These are phyloP conservation scores for Thalassophryne amazonica DNA, from an alignment of 2,797 vertebrate species.

Conservation along the genomic window DNA sequence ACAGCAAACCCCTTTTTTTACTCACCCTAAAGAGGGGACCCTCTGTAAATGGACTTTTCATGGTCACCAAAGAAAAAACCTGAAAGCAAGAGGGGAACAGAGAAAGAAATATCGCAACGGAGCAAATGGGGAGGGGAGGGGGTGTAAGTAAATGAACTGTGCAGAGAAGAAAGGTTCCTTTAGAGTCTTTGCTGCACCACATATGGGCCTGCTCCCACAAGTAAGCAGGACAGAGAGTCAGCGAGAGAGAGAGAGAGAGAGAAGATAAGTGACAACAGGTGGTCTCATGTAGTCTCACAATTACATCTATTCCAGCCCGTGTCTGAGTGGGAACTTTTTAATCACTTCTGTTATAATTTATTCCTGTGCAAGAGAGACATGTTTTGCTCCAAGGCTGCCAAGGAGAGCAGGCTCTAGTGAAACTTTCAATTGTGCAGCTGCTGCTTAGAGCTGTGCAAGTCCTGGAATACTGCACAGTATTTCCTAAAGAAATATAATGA, in stretches of 20 bases:
- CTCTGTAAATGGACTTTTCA: conserved; percentile 32
- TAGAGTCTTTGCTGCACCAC: conserved; percentile 59
- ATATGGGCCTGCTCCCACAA: conserved; percentile 75
- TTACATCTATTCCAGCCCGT: conserved; percentile 51
- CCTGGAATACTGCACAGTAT: conserved; percentile 26
- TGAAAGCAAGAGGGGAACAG: conserved; percentile 35
- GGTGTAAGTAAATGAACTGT: conserved; percentile 67
- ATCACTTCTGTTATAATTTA: conserved; percentile 59
- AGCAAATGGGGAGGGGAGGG: conserved; percentile 49
- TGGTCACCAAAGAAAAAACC: conserved; percentile 57
- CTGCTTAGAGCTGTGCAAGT: conserved; percentile 26
- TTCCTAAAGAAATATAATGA: conserved; percentile 31
- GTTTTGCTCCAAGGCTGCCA: conserved; percentile 41
- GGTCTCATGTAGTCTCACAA: conserved; percentile 55
- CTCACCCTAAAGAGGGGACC: conserved; percentile 9
- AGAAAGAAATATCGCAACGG: conserved; percentile 42
- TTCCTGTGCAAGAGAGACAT: conserved; percentile 41
- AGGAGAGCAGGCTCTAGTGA: conserved; percentile 23
- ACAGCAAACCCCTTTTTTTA: conserved; percentile 55
- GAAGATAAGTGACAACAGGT: conserved; percentile 58
- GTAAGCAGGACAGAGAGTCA: conserved; percentile 17
- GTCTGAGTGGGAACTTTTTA: conserved; percentile 56
- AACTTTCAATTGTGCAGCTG: conserved; percentile 27
- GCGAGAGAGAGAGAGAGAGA: conserved; percentile 31
- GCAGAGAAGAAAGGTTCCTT: conserved; percentile 72